Evolutionary conservation across 2,113 vertebrate species (phyloP).

Genomic region (Condylura cristata): DNA sequence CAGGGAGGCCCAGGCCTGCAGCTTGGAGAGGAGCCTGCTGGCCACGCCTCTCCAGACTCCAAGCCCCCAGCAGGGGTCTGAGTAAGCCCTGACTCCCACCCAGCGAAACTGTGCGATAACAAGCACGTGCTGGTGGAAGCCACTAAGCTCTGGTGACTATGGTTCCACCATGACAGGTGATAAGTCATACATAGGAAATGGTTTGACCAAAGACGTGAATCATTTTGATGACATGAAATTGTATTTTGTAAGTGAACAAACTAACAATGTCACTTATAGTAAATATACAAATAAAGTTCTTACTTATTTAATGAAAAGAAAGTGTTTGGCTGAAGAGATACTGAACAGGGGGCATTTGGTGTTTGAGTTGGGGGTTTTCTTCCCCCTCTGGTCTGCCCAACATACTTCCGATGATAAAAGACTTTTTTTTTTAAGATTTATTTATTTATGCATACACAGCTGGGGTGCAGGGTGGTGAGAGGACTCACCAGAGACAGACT

Average conservation of each 20-base stretch:
- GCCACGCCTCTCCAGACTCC: background rate
- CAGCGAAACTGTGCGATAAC: background rate
- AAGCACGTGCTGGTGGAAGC: background rate
- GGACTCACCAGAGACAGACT: too few relatives aligned
- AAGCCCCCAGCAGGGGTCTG: background rate
- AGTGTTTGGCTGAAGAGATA: background rate
- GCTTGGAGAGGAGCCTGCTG: too few relatives aligned
- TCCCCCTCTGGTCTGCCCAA: background rate
- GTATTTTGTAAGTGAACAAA: slow-evolving; percentile 39
- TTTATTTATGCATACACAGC: too few relatives aligned
- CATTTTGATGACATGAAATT: slow-evolving; percentile 33
- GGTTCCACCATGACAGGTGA: background rate
- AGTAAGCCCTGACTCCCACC: background rate
- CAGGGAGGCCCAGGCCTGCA: background rate
- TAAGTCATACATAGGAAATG: background rate
- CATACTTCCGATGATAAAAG: background rate
- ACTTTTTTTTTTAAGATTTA: background rate
- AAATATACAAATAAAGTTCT: slow-evolving; percentile 48
- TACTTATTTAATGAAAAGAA: slow-evolving; percentile 65
- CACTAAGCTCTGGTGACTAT: background rate
- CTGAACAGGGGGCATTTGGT: background rate
- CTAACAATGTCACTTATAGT: slow-evolving; percentile 40
- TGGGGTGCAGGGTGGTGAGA: too few relatives aligned
- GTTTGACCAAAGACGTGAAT: background rate
- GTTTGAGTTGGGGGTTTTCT: background rate